Base-by-base conservation (phyloP, 1,140 invertebrate species). In the Solen grandis region DNA sequence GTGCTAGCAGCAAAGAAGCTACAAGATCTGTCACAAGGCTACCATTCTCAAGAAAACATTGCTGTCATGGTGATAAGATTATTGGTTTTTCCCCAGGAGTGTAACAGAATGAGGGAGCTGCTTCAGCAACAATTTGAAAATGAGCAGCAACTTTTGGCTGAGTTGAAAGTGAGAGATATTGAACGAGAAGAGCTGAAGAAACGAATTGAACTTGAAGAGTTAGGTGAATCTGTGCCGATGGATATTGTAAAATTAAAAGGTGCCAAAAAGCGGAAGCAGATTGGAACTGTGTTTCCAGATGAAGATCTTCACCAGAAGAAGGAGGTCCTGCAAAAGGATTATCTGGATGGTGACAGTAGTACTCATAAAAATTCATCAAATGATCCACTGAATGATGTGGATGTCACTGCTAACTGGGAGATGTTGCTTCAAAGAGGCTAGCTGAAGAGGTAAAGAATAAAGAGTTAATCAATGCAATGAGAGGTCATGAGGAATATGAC, bases 11-110 rank as follows among this genome's bases (percentile, higher is more conserved):
- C 92, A 10, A 92, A 92, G 77, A 82, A 86, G 33, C 87, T 92
- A 0, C 89, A 92, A 74, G 92, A 92, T 78, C 77, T 92, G 5
- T 91, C 91, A 25, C 91, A 92, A 60, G 88, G 90, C 14, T 92
- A 91, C 62, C 88, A 90, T 0, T 91, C 90, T 13, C 86, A 87
- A 60, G 92, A 92, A 76, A 92, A 92, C 60, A 88, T 92, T 55
- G 85, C 85, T 27, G 86, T 92, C n/a, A 75, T 92, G 1, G 90
- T 92, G 8, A 82, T 92, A 0, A 77, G 86, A 22, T 80, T 92
- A 0, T 70, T 87, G 66, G 63, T 89, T 25, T 86, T 85, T 4
- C 80, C 86, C 5, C 63, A 29, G 27, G 87, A 90, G 81, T 82
- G 85, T 54, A 65, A 79, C 8, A 84, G 76, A 29, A 86, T 90